Conservation (phyloP, 2,113 vertebrate genomes). For the Ahaetulla prasina region DNA sequence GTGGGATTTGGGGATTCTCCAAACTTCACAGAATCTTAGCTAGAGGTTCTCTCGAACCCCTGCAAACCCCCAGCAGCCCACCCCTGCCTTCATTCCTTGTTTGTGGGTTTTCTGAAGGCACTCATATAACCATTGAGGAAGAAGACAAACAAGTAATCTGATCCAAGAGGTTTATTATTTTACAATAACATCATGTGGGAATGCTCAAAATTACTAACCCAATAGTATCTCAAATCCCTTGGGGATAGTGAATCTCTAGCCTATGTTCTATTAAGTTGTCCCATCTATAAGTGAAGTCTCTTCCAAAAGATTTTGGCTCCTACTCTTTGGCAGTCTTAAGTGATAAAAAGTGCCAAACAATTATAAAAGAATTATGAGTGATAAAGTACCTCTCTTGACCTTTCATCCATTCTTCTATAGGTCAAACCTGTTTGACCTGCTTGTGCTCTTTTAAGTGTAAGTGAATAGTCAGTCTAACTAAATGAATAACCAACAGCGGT, state of each 20-base stretch:
- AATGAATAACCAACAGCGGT: neutral
- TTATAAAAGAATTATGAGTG: neutral
- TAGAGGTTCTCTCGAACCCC: too few relatives aligned
- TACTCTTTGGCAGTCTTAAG: neutral
- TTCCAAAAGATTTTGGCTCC: neutral
- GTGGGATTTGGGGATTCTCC: too few relatives aligned
- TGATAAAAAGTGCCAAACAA: neutral
- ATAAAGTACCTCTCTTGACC: neutral
- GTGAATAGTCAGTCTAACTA: neutral
- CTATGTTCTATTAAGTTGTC: neutral
- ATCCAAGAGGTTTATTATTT: neutral
- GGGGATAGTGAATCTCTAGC: neutral
- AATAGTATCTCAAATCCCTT: neutral
- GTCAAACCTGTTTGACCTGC: neutral
- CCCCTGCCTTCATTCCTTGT: neutral
- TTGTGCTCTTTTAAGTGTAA: neutral
- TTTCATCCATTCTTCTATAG: neutral
- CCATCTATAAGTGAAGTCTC: neutral
- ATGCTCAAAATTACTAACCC: neutral
- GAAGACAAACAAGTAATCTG: neutral
- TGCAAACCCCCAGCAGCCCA: too few relatives aligned
- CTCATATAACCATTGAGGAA: neutral
- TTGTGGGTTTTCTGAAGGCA: neutral
- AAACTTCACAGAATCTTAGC: too few relatives aligned
- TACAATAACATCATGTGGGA: neutral